These are phyloP conservation scores for Motacilla alba DNA, from an alignment of 2,113 vertebrate genomes.

Conservation along the genomic window DNA sequence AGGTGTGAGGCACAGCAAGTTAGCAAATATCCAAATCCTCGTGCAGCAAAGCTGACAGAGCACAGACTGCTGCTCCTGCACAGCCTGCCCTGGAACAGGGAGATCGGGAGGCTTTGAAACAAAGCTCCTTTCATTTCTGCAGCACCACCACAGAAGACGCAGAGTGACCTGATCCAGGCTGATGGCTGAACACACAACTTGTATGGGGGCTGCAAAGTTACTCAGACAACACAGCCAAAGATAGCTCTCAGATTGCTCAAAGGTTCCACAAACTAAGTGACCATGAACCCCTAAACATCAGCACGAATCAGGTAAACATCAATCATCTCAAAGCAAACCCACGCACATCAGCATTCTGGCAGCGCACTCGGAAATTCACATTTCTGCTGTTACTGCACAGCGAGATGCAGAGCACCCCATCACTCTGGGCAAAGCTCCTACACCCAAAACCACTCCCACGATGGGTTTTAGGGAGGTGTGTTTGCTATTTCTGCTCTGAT, in stretches of 20 bases:
- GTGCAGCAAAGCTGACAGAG: constrained; percentile 42
- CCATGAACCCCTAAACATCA: background rate
- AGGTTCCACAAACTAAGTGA: background rate
- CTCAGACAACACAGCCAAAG: background rate
- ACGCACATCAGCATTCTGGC: background rate
- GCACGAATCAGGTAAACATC: background rate
- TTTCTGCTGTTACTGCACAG: background rate
- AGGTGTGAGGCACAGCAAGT: constrained; percentile 60
- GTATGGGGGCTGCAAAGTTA: background rate
- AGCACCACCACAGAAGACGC: constrained; percentile 19
- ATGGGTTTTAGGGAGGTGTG: accelerated
- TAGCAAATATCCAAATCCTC: constrained; percentile 62
- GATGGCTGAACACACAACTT: background rate
- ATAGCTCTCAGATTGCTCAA: background rate
- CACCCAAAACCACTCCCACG: background rate
- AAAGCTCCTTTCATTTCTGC: constrained; percentile 67
- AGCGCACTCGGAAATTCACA: accelerated
- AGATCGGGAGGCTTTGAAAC: constrained; percentile 60
- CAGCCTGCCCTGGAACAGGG: constrained; percentile 52
- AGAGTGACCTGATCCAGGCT: constrained; percentile 1
- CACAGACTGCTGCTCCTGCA: constrained; percentile 45
- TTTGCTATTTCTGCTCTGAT: background rate
- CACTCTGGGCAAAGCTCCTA: background rate
- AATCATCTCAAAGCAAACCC: background rate
- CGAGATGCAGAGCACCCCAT: accelerated